Conservation (phyloP, 2,113 vertebrate species). For the Amia ocellicauda region DNA sequence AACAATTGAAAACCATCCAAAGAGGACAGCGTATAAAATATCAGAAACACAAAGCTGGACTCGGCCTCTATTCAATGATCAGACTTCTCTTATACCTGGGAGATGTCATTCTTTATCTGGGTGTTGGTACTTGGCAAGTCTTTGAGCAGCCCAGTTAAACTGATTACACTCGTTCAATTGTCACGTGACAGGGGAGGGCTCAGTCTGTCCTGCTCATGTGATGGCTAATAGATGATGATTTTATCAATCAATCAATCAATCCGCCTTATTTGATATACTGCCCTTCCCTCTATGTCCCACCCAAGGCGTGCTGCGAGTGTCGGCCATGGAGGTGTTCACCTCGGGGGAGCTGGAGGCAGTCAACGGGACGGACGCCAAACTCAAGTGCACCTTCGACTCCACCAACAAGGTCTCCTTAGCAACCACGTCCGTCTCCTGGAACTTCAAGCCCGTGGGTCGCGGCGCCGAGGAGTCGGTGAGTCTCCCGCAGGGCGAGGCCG, state of each 20-base stretch:
- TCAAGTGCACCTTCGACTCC: conserved; percentile 87
- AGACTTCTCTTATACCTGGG: too few relatives aligned
- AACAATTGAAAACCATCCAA: too few relatives aligned
- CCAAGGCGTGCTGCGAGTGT: conserved; percentile 58
- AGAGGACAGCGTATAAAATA: too few relatives aligned
- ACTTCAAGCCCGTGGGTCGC: conserved; percentile 72
- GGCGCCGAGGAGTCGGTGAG: conserved; percentile 76
- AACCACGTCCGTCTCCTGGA: conserved; percentile 73
- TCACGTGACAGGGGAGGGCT: too few relatives aligned
- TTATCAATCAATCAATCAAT: not conserved
- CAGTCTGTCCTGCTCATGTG: too few relatives aligned
- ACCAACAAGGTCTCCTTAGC: conserved; percentile 56
- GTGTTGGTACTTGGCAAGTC: too few relatives aligned
- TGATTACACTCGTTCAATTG: too few relatives aligned
- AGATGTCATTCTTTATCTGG: too few relatives aligned
- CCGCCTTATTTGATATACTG: not conserved
- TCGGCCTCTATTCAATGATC: too few relatives aligned
- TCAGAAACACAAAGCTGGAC: too few relatives aligned
- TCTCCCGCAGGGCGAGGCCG: conserved; percentile 7
- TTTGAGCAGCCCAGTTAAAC: too few relatives aligned
- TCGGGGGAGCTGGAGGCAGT: conserved; percentile 71
- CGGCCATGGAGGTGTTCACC: conserved; percentile 75
- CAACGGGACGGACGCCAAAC: conserved; percentile 81
- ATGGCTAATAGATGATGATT: too few relatives aligned
- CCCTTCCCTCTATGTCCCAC: not conserved